phyloP scores from a whole-genome alignment of 2,113 vertebrate genomes.

The human (Homo sapiens) region DNA sequence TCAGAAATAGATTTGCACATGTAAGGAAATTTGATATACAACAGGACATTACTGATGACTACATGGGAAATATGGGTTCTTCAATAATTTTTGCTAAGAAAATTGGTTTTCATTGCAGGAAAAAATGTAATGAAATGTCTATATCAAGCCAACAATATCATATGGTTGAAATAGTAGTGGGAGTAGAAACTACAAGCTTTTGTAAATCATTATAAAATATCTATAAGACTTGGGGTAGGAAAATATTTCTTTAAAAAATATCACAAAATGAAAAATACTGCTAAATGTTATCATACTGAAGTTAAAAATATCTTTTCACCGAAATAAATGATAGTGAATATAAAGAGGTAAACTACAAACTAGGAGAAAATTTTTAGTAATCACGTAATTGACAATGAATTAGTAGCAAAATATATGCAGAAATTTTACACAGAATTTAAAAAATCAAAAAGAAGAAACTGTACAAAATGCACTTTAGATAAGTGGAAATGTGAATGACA shows the following conservation, averaged over 20 bases:
- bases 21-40: background rate
- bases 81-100: background rate
- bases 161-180: background rate
- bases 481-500: background rate
- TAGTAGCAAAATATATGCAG: background rate
- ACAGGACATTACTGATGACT: background rate
- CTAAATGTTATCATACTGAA: background rate
- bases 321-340: background rate
- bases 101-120: background rate
- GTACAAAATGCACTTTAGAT: background rate
- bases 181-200: background rate
- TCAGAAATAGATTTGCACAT: background rate
- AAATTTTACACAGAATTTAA: background rate
- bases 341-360: background rate
- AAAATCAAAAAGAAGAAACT: background rate
- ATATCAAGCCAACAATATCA: background rate
- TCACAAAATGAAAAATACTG: background rate
- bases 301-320: background rate
- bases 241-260: background rate
- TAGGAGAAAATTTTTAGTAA: background rate
- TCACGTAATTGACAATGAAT: background rate
- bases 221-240: background rate
- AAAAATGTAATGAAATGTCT: background rate
- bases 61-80: background rate
- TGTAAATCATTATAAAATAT: background rate